A percentile compares a stretch with the other conserved stretches of the same genome.
Evolutionary conservation across 2,888 invertebrate species (phyloP).

Genomic region (Girardia tigrina): DNA sequence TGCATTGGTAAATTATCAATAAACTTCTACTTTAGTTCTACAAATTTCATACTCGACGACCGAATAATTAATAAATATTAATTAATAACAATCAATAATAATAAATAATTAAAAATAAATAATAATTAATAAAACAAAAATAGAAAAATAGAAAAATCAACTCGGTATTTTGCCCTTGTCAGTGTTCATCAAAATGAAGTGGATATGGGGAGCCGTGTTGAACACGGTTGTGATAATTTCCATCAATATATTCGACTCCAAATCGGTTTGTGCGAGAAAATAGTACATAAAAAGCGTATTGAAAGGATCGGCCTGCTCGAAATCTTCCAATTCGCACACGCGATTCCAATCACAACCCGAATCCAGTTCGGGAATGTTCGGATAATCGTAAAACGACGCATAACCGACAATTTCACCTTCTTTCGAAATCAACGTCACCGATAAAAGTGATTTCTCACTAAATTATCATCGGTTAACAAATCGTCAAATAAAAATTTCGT

Average conservation of each 20-base stretch:
- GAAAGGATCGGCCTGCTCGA: conserved; percentile 41
- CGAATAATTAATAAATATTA: too few species aligned
- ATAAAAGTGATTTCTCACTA: conserved; percentile 47
- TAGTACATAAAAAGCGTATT: conserved; percentile 49
- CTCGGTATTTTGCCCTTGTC: conserved; percentile 38
- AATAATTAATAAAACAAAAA: too few species aligned
- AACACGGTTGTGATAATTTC: conserved; percentile 48
- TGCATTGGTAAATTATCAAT: too few species aligned
- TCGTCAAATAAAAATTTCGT: not conserved
- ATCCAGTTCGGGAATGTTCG: conserved; percentile 42
- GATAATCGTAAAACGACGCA: conserved; percentile 50
- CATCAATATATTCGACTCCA: conserved; percentile 45
- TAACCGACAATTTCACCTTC: conserved; percentile 47
- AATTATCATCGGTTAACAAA: conserved; percentile 33
- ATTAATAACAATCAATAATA: too few species aligned
- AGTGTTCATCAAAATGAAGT: conserved; percentile 45
- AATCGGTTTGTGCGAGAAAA: conserved; percentile 46
- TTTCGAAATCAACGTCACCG: conserved; percentile 47
- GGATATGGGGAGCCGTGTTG: conserved; percentile 48
- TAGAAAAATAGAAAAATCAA: not conserved
- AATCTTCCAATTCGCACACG: conserved; percentile 42
- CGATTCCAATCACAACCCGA: conserved; percentile 43
- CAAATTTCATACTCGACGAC: too few species aligned
- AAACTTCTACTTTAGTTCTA: too few species aligned
- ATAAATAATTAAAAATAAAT: too few species aligned